phyloP scores from a whole-genome alignment of 2,888 invertebrate genomes.

The Tipula unca region DNA sequence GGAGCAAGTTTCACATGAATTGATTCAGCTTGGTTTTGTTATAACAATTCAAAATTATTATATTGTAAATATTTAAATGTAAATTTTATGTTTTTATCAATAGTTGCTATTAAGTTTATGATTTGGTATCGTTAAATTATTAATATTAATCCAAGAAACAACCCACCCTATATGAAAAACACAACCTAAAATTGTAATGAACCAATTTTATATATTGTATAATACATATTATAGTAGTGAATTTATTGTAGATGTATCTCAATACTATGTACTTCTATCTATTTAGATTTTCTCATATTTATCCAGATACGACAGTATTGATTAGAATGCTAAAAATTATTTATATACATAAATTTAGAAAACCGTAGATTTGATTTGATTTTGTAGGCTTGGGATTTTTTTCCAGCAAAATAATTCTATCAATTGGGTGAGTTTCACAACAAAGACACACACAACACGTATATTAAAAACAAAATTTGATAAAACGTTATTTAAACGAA shows the following conservation, averaged over 20 bases:
- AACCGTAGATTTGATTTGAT: neutral
- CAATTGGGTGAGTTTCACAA: neutral
- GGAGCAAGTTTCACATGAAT: neutral
- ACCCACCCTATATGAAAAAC: neutral
- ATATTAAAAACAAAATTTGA: neutral
- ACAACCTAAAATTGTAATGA: neutral
- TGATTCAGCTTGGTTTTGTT: neutral
- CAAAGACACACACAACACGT: too few relatives aligned
- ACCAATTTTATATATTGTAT: too few relatives aligned
- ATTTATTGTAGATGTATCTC: neutral
- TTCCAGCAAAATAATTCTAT: neutral
- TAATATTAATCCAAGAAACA: neutral
- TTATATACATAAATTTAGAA: neutral
- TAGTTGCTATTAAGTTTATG: neutral
- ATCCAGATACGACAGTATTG: neutral
- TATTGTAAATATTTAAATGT: neutral
- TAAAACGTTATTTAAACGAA: neutral
- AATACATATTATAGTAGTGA: neutral
- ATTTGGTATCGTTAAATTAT: neutral
- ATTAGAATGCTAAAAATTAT: neutral
- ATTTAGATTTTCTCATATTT: neutral
- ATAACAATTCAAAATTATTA: neutral
- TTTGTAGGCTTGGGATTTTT: neutral
- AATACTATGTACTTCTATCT: neutral
- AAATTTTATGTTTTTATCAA: neutral